These are phyloP conservation scores for Ramphastos sulfuratus DNA, from an alignment of 2,113 vertebrate genomes.

Conservation along the genomic window DNA sequence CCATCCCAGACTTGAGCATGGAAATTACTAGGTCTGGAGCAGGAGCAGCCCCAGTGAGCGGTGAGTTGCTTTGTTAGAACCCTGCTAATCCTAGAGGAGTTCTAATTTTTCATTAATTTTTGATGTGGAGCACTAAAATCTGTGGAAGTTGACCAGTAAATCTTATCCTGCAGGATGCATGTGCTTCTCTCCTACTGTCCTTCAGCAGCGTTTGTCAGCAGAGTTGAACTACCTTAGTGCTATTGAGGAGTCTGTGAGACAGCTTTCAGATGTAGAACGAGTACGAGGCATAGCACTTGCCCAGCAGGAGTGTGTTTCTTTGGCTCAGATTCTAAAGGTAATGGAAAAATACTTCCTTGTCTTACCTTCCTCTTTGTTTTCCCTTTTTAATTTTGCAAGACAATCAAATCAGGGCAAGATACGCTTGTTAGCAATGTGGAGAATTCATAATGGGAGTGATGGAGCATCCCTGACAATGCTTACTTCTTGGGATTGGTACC, in stretches of 20 bases:
- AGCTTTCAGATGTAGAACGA: slow-evolving; percentile 87
- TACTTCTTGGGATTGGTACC: neutral
- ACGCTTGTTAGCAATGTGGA: neutral
- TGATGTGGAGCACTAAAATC: rapidly evolving
- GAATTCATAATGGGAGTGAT: rapidly evolving
- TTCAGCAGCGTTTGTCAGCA: slow-evolving; percentile 89
- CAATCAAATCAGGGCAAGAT: neutral
- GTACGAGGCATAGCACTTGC: slow-evolving; percentile 87
- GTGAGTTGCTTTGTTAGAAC: slow-evolving; percentile 38
- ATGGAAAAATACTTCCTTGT: neutral
- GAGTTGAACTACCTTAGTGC: slow-evolving; percentile 90
- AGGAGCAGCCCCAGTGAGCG: slow-evolving; percentile 28
- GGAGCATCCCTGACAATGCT: neutral
- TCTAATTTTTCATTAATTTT: neutral
- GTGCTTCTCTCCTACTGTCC: slow-evolving; percentile 85
- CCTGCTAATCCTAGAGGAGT: neutral
- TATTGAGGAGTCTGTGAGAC: slow-evolving; percentile 89
- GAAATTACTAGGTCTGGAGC: slow-evolving; percentile 3
- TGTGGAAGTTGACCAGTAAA: neutral
- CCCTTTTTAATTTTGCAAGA: neutral
- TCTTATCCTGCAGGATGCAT: slow-evolving; percentile 74
- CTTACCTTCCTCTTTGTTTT: neutral
- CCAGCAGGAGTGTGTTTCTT: slow-evolving; percentile 90
- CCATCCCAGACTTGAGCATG: slow-evolving; percentile 48
- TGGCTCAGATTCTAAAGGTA: slow-evolving; percentile 96